phyloP scores from a whole-genome alignment of 2,797 vertebrate genomes.

The Macropus fuliginosus region DNA sequence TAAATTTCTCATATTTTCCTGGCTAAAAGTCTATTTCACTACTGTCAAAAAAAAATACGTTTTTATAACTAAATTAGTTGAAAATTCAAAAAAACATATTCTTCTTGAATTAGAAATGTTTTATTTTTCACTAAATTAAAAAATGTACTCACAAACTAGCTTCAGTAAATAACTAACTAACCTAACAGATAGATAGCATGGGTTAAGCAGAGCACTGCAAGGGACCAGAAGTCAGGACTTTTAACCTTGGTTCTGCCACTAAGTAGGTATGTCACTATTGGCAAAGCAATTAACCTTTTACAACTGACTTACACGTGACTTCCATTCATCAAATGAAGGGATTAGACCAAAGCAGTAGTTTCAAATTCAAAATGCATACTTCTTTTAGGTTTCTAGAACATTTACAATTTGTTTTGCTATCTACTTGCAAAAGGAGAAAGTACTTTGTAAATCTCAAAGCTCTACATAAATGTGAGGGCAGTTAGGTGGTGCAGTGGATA shows the following conservation, averaged over 20 bases:
- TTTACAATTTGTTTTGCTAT: background rate
- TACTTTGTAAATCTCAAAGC: background rate
- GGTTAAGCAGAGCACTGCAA: background rate
- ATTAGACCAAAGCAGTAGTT: background rate
- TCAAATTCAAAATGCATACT: background rate
- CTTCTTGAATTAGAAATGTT: slow-evolving; percentile 8
- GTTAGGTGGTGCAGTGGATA: too few relatives aligned
- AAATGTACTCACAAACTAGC: background rate
- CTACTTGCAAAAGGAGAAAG: background rate
- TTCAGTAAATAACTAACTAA: background rate
- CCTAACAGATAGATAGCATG: background rate
- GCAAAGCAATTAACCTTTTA: background rate
- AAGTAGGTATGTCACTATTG: background rate
- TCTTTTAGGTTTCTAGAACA: background rate
- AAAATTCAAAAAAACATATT: background rate
- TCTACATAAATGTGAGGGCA: background rate
- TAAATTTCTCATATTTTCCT: slow-evolving; percentile 7
- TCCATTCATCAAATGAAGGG: background rate
- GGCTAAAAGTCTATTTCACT: slow-evolving; percentile 44
- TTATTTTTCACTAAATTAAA: background rate
- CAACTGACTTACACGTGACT: background rate
- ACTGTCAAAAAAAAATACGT: slow-evolving; percentile 11
- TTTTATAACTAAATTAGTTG: background rate
- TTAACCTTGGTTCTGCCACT: too few relatives aligned
- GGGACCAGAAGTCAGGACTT: background rate